Evolutionary conservation across 1,140 invertebrate genomes (phyloP).

Genomic region (Microplitis mediator): DNA sequence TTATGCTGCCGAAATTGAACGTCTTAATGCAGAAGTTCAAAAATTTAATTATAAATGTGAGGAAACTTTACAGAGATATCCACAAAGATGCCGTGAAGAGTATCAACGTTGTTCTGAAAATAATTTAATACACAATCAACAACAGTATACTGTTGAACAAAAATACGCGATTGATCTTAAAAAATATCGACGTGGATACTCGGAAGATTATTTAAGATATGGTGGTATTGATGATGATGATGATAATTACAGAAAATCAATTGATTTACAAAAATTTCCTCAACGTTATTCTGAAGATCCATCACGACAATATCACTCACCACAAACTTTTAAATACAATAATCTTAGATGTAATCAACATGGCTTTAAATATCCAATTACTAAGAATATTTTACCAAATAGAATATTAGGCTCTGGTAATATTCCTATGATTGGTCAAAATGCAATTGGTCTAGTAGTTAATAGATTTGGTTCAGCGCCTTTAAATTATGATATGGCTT

Average conservation of each 20-base stretch:
- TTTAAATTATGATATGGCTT: constrained; percentile 43
- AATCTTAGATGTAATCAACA: constrained; percentile 50
- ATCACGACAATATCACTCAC: constrained; percentile 37
- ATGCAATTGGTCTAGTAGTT: constrained; percentile 52
- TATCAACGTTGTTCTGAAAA: constrained; percentile 55
- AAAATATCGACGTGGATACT: constrained; percentile 54
- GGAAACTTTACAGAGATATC: constrained; percentile 54
- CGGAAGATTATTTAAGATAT: constrained; percentile 42
- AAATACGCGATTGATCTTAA: constrained; percentile 48
- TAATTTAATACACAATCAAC: constrained; percentile 46
- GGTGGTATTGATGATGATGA: constrained; percentile 33
- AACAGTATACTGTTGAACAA: constrained; percentile 37
- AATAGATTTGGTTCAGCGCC: constrained; percentile 55
- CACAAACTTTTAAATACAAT: constrained; percentile 48
- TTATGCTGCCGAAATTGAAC: constrained; percentile 37
- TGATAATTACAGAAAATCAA: constrained; percentile 30
- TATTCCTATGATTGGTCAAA: constrained; percentile 55
- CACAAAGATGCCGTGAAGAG: constrained; percentile 54
- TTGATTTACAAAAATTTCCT: constrained; percentile 53
- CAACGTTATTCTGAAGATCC: constrained; percentile 54
- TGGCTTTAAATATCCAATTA: constrained; percentile 44
- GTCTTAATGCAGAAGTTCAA: constrained; percentile 40
- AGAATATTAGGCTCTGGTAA: constrained; percentile 47
- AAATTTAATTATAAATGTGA: constrained; percentile 52
- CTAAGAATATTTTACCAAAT: constrained; percentile 42